These are phyloP conservation scores for Caerostris extrusa DNA, from an alignment of 1,140 invertebrate species.

Conservation along the genomic window DNA sequence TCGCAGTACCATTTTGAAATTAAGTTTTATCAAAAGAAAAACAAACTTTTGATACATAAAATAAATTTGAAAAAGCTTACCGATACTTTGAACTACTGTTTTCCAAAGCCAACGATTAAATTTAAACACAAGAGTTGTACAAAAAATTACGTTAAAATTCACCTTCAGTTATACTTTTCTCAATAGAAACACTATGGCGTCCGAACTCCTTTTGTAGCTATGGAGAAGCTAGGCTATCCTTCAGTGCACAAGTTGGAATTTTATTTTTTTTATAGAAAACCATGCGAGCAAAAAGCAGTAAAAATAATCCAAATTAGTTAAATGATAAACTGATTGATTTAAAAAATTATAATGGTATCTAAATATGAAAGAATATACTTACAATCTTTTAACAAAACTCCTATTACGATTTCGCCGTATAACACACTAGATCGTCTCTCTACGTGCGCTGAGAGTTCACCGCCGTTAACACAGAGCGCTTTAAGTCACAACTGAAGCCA, in stretches of 20 bases:
- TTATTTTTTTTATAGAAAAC: not conserved
- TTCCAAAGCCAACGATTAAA: conserved; percentile 9
- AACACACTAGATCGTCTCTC: conserved; percentile 25
- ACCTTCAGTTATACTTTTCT: conserved; percentile 28
- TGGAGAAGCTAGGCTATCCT: conserved; percentile 52
- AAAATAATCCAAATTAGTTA: not conserved
- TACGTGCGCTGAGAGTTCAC: conserved; percentile 7
- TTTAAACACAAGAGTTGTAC: not conserved
- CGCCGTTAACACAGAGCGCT: conserved; percentile 69
- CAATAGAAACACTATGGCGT: conserved; percentile 74
- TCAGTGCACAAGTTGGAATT: not conserved
- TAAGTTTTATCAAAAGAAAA: not conserved
- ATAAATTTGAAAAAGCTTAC: conserved; percentile 46
- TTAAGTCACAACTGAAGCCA: conserved; percentile 44
- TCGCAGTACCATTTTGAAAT: conserved; percentile 59
- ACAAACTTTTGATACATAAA: not conserved
- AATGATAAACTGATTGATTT: not conserved
- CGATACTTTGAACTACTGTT: not conserved
- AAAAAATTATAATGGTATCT: not conserved
- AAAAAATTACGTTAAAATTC: conserved; percentile 37
- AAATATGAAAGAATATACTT: conserved; percentile 31
- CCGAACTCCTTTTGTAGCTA: conserved; percentile 66
- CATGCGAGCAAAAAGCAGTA: not conserved
- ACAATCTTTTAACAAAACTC: conserved; percentile 1
- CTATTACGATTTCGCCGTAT: not conserved